Percentiles rank a stretch among this genome's conserved stretches.
Conservation (phyloP, 1,140 invertebrate genomes). For the Epicauta chinensis region DNA sequence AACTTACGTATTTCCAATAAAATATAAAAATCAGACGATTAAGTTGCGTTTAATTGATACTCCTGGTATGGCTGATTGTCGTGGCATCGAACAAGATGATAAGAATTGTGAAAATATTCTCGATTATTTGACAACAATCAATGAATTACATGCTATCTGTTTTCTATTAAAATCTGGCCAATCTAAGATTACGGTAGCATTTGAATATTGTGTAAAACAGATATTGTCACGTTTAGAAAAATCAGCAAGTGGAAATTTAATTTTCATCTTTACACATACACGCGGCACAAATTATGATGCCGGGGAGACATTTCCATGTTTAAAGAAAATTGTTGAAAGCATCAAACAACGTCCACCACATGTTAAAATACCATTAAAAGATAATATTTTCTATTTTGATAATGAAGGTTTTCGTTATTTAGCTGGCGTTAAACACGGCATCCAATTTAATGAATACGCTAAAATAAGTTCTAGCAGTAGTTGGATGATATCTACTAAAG, state of each 20-base stretch:
- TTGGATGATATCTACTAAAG: conserved; percentile 29
- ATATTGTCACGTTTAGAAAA: conserved; percentile 34
- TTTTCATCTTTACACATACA: conserved; percentile 36
- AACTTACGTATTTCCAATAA: conserved; percentile 31
- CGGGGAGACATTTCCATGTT: conserved; percentile 25
- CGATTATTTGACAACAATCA: conserved; percentile 27
- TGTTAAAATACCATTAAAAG: conserved; percentile 24
- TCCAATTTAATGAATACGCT: conserved; percentile 17
- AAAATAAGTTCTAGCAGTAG: conserved; percentile 21
- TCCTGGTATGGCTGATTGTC: conserved; percentile 32
- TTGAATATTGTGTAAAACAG: conserved; percentile 35
- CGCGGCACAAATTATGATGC: conserved; percentile 31
- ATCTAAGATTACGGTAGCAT: conserved; percentile 23
- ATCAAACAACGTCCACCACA: conserved; percentile 23
- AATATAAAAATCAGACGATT: conserved; percentile 16
- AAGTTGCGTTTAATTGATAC: conserved; percentile 34
- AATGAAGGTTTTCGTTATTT: conserved; percentile 36
- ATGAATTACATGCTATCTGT: conserved; percentile 35
- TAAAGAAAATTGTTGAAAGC: conserved; percentile 20
- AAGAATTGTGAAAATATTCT: conserved; percentile 36
- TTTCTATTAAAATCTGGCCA: conserved; percentile 32
- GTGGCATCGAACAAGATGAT: conserved; percentile 33
- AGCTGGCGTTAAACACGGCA: conserved; percentile 23
- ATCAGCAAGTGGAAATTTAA: conserved; percentile 31
- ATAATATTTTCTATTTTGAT: conserved; percentile 35